Evolutionary conservation across 23 tunicate species (phyloP).

Genomic region (Ciona savignyi): DNA sequence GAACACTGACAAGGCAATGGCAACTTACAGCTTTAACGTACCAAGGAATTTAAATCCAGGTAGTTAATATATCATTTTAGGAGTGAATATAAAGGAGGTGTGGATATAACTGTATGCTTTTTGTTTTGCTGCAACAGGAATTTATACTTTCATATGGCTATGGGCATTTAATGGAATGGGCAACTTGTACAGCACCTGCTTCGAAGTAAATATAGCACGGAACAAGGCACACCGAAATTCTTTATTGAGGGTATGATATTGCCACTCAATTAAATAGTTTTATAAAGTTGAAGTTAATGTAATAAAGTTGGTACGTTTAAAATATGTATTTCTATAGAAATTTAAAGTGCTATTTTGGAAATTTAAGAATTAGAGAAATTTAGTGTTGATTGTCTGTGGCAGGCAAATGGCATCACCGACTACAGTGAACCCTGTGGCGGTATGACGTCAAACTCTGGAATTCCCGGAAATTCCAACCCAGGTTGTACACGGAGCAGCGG

Average conservation of each 20-base stretch:
- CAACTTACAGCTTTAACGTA: constrained; percentile 86
- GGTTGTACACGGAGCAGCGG: constrained; percentile 28
- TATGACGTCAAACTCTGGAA: constrained; percentile 43
- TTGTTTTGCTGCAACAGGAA: constrained; percentile 30
- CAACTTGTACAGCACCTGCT: constrained; percentile 73
- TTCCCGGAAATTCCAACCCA: constrained; percentile 54
- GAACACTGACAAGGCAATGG: constrained; percentile 85
- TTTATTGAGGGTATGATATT: constrained; percentile 45
- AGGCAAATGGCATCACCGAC: constrained; percentile 39
- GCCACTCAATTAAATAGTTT: no score
- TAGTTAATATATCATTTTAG: no score
- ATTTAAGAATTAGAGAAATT: no score
- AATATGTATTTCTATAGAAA: no score
- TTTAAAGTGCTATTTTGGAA: no score
- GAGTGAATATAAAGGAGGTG: no score
- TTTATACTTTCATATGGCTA: constrained; percentile 81
- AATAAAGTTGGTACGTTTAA: no score
- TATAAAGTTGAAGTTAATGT: no score
- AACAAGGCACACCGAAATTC: constrained; percentile 26
- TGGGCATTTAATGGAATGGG: constrained; percentile 77
- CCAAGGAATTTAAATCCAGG: constrained; percentile 55
- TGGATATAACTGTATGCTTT: not conserved
- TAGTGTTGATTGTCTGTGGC: constrained; percentile 18
- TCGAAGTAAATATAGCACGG: constrained; percentile 67
- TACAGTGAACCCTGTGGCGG: constrained; percentile 75